A percentile compares a stretch with the other conserved stretches of the same genome.
Evolutionary conservation across 2,888 invertebrate genomes (phyloP).

Genomic region (Cancer borealis): DNA sequence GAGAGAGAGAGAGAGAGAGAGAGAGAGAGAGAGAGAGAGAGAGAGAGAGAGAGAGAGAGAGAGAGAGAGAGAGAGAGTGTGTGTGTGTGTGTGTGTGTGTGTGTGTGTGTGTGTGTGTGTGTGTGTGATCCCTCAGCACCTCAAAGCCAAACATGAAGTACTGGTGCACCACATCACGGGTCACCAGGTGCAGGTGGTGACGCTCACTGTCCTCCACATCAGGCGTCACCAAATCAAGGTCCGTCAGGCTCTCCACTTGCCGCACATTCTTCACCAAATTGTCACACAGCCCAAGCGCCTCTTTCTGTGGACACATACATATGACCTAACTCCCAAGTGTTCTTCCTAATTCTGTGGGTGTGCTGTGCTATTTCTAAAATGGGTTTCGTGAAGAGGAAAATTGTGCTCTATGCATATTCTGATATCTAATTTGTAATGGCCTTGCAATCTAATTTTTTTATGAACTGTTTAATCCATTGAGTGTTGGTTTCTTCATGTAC

Average conservation of each 20-base stretch:
- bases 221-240: conserved; percentile 80
- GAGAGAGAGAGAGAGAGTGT: conserved; percentile 44
- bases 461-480: too few relatives aligned
- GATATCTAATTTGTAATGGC: too few relatives aligned
- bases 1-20: neutral
- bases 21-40: conserved; percentile 23
- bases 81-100: too few relatives aligned
- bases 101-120: too few relatives aligned
- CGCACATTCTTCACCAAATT: conserved; percentile 83
- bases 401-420: too few relatives aligned
- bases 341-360: too few relatives aligned
- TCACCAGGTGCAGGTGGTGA: conserved; percentile 84
- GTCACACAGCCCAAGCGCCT: conserved; percentile 83
- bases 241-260: conserved; percentile 81
- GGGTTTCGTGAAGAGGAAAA: too few relatives aligned
- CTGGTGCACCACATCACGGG: conserved; percentile 86
- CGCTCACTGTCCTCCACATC: conserved; percentile 84
- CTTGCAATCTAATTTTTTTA: too few relatives aligned
- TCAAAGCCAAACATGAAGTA: conserved; percentile 95
- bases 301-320: conserved; percentile 80
- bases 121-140: too few relatives aligned
- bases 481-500: too few relatives aligned
- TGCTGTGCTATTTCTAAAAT: too few relatives aligned
- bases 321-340: too few relatives aligned
- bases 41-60: conserved; percentile 28